Percentiles rank a stretch among this genome's conserved stretches.
These are phyloP conservation scores for Bombus huntii DNA, from an alignment of 1,140 invertebrate species.

Conservation along the genomic window DNA sequence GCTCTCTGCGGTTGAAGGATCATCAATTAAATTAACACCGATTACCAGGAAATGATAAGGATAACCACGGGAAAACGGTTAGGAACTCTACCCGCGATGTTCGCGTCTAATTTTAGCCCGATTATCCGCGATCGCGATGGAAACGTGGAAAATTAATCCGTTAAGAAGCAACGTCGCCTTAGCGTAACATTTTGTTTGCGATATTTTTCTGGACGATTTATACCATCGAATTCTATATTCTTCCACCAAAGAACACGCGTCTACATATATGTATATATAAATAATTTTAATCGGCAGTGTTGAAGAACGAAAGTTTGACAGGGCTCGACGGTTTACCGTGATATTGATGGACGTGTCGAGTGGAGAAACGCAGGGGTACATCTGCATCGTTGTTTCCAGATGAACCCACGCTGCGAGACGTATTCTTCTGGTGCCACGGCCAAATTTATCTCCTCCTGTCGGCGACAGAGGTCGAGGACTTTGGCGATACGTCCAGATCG, in stretches of 20 bases:
- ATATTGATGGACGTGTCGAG: slow-evolving; percentile 68
- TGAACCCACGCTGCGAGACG: slow-evolving; percentile 69
- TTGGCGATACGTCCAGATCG: slow-evolving; percentile 45
- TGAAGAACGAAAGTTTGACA: slow-evolving; percentile 35
- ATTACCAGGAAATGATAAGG: slow-evolving; percentile 27
- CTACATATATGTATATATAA: neutral
- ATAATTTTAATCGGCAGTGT: neutral
- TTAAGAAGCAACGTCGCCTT: no score
- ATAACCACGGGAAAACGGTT: neutral
- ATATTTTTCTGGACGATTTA: neutral
- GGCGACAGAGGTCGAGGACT: slow-evolving; percentile 67
- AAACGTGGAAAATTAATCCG: neutral
- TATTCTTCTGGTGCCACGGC: slow-evolving; percentile 58
- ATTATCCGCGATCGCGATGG: neutral
- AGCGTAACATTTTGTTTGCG: neutral
- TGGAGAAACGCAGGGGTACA: slow-evolving; percentile 64
- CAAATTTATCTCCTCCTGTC: slow-evolving; percentile 69
- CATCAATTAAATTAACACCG: slow-evolving; percentile 34
- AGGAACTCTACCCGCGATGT: neutral
- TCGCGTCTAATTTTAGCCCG: slow-evolving; percentile 2
- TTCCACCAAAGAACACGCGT: neutral
- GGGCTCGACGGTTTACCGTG: slow-evolving; percentile 38
- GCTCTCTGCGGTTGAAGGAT: neutral
- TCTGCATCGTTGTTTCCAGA: slow-evolving; percentile 68
- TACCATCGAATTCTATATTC: neutral